These are phyloP conservation scores for Microtus obscurus DNA, from an alignment of 2,797 vertebrate species.

Conservation along the genomic window DNA sequence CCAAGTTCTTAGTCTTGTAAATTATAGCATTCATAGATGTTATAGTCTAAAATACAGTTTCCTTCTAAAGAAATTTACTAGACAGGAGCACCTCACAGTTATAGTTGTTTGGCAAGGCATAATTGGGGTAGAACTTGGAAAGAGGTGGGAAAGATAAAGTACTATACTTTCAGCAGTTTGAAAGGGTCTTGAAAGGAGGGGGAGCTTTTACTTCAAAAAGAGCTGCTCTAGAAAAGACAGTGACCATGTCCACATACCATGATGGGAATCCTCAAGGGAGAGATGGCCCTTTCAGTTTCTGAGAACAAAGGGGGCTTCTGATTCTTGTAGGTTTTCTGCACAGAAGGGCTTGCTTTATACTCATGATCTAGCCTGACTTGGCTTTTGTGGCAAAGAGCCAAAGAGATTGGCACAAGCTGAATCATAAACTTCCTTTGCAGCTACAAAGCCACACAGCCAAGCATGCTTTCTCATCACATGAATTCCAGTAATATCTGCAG, in stretches of 20 bases:
- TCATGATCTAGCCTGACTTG: not conserved
- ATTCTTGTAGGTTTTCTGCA: not conserved
- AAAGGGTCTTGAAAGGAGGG: not conserved
- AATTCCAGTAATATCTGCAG: not conserved
- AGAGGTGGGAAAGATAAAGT: not conserved
- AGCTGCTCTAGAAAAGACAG: not conserved
- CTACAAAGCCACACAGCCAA: not conserved
- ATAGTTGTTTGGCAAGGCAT: not conserved
- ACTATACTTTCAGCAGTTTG: not conserved
- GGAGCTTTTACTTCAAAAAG: not conserved
- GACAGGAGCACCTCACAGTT: not conserved
- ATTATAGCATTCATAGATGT: not conserved
- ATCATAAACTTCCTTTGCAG: not conserved
- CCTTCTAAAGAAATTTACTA: not conserved
- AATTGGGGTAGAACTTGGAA: not conserved
- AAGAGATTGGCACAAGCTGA: not conserved
- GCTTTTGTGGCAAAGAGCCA: not conserved
- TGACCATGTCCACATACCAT: not conserved
- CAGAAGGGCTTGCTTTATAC: not conserved
- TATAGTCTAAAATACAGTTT: not conserved
- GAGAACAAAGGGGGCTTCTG: not conserved
- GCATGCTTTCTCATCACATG: not conserved
- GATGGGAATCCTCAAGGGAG: not conserved
- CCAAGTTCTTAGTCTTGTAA: not conserved
- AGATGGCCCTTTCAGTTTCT: not conserved